Percentiles rank a stretch among this genome's conserved stretches.
phyloP scores from a whole-genome alignment of 2,888 invertebrate species.

The Drosophila fungiperda region DNA sequence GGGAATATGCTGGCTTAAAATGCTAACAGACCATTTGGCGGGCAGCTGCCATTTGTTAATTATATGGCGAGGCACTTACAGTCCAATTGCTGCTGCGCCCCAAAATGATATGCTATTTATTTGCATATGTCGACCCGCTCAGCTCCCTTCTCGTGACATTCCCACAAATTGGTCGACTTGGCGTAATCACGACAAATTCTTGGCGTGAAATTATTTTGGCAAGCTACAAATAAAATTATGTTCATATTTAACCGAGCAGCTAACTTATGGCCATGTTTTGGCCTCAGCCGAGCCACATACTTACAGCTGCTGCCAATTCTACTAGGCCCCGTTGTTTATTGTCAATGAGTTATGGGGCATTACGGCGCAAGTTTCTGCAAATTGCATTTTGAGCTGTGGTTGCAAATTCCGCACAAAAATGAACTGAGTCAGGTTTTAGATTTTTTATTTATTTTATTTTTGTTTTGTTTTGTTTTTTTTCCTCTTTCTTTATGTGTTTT shows the following conservation, averaged over 20 bases:
- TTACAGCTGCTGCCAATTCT: slow-evolving; percentile 15
- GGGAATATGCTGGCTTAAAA: slow-evolving; percentile 44
- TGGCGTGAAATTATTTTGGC: slow-evolving; percentile 65
- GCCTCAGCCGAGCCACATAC: slow-evolving; percentile 15
- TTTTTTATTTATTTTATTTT: slow-evolving; percentile 5
- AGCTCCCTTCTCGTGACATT: not conserved
- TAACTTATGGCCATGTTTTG: slow-evolving; percentile 64
- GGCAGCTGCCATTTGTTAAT: slow-evolving; percentile 80
- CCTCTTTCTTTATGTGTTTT: not conserved
- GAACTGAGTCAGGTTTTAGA: slow-evolving; percentile 33
- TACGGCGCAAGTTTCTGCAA: slow-evolving; percentile 67
- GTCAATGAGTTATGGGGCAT: slow-evolving; percentile 74
- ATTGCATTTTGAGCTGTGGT: slow-evolving; percentile 43
- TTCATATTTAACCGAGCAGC: slow-evolving; percentile 45
- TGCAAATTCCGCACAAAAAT: slow-evolving; percentile 26
- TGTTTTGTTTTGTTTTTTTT: not conserved
- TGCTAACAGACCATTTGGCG: slow-evolving; percentile 43
- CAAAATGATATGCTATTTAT: slow-evolving; percentile 37
- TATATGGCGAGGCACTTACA: slow-evolving; percentile 65
- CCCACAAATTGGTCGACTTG: slow-evolving; percentile 33
- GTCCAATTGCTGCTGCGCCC: slow-evolving; percentile 47
- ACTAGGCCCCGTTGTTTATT: slow-evolving; percentile 34
- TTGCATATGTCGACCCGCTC: slow-evolving; percentile 31
- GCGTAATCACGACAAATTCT: slow-evolving; percentile 64
- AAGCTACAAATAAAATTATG: slow-evolving; percentile 56